Evolutionary conservation across 2,888 invertebrate species (phyloP).

Genomic region (Bugula neritina): DNA sequence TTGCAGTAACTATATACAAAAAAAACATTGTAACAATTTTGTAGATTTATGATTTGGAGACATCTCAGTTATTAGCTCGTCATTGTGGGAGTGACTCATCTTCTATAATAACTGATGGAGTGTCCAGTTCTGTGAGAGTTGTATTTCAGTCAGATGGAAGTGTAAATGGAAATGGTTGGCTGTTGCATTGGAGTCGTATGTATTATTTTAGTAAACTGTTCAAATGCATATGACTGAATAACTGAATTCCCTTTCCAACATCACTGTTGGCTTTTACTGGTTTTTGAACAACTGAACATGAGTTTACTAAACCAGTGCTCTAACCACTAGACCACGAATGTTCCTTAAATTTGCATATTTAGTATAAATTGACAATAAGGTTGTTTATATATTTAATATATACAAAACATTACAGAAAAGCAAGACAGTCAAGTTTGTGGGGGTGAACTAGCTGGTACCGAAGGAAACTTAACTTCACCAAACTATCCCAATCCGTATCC

Average conservation of each 20-base stretch:
- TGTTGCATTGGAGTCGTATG: not conserved
- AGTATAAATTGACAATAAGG: too few relatives aligned
- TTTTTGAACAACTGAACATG: too few relatives aligned
- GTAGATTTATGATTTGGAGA: not conserved
- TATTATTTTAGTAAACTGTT: too few relatives aligned
- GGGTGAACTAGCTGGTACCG: not conserved
- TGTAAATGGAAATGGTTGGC: not conserved
- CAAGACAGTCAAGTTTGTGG: not conserved
- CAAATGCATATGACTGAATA: too few relatives aligned
- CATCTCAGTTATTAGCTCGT: not conserved
- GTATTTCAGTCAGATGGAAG: not conserved
- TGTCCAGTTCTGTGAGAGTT: not conserved
- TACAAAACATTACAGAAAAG: not conserved
- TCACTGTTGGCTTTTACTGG: too few relatives aligned
- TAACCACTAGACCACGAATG: too few relatives aligned
- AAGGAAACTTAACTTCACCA: constrained; percentile 10
- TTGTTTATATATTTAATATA: too few relatives aligned
- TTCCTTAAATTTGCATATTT: too few relatives aligned
- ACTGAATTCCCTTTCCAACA: too few relatives aligned
- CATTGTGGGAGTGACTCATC: not conserved
- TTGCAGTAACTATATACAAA: too few relatives aligned
- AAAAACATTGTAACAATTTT: not conserved
- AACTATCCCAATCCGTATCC: constrained; percentile 21
- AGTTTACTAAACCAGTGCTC: too few relatives aligned
- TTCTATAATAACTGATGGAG: not conserved